Evolutionary conservation across 2,888 invertebrate species (phyloP).

Genomic region (Microplitis manilae): DNA sequence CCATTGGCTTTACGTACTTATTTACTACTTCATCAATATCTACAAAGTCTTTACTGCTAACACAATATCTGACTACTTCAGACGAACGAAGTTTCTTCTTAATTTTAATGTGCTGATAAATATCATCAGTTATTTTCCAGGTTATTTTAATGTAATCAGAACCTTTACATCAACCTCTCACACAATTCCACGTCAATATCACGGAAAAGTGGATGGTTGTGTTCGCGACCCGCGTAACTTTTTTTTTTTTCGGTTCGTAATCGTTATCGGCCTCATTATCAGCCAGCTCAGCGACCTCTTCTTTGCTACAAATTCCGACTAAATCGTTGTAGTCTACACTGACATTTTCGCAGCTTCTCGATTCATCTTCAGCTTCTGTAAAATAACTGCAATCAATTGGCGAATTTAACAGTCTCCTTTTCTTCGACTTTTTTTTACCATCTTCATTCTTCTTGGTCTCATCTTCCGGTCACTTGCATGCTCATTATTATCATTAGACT

Average conservation of each 20-base stretch:
- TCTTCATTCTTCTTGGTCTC: neutral
- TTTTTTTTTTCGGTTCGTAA: neutral
- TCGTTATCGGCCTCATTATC: neutral
- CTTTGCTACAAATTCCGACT: neutral
- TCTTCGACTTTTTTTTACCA: neutral
- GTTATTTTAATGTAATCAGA: slow-evolving; percentile 96
- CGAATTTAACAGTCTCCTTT: neutral
- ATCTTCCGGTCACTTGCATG: neutral
- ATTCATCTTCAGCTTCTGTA: neutral
- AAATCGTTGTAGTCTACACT: neutral
- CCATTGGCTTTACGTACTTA: slow-evolving; percentile 97
- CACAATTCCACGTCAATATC: slow-evolving; percentile 96
- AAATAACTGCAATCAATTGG: neutral
- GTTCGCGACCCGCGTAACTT: slow-evolving; percentile 78
- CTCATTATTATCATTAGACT: too few species aligned
- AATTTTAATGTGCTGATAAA: slow-evolving; percentile 97
- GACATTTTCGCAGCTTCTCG: neutral
- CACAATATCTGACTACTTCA: slow-evolving; percentile 89
- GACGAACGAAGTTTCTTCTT: slow-evolving; percentile 96
- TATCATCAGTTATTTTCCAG: slow-evolving; percentile 96
- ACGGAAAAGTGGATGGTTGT: slow-evolving; percentile 97
- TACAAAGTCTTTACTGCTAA: slow-evolving; percentile 94
- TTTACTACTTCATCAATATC: slow-evolving; percentile 99
- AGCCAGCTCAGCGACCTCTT: neutral
- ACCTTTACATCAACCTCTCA: slow-evolving; percentile 94